These are phyloP conservation scores for Crenuchus spilurus DNA, from an alignment of 2,797 vertebrate species.

Conservation along the genomic window DNA sequence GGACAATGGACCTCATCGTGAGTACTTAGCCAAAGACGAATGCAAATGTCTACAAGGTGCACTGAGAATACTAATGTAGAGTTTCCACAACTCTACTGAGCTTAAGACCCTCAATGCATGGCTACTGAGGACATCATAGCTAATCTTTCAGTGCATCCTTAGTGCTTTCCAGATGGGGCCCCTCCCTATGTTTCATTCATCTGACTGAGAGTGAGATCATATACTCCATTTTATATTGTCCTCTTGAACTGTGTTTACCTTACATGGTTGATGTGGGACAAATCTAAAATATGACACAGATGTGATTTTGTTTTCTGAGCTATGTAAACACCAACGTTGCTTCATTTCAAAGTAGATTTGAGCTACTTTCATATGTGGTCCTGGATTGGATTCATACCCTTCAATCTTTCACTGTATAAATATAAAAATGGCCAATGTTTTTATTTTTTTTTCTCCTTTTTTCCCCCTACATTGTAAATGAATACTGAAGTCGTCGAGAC, in stretches of 20 bases:
- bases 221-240: not conserved
- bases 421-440: no score
- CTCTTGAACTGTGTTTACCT: not conserved
- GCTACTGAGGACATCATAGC: not conserved
- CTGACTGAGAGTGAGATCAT: not conserved
- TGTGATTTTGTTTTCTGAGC: not conserved
- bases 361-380: not conserved
- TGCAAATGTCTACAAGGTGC: conserved; percentile 29
- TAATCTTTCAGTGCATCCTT: not conserved
- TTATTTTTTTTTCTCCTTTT: no score
- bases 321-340: not conserved
- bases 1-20: conserved; percentile 13
- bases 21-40: conserved; percentile 33
- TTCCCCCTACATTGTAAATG: no score
- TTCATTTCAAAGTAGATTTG: not conserved
- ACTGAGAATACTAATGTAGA: conserved; percentile 28
- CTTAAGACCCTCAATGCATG: not conserved
- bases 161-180: not conserved
- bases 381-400: not conserved
- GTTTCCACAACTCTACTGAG: not conserved
- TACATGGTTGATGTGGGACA: not conserved
- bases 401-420: no score
- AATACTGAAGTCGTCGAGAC: no score
- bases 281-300: not conserved
- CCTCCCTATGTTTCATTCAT: not conserved